phyloP scores from a whole-genome alignment of 2,797 vertebrate genomes.

The Coregonus sp. region DNA sequence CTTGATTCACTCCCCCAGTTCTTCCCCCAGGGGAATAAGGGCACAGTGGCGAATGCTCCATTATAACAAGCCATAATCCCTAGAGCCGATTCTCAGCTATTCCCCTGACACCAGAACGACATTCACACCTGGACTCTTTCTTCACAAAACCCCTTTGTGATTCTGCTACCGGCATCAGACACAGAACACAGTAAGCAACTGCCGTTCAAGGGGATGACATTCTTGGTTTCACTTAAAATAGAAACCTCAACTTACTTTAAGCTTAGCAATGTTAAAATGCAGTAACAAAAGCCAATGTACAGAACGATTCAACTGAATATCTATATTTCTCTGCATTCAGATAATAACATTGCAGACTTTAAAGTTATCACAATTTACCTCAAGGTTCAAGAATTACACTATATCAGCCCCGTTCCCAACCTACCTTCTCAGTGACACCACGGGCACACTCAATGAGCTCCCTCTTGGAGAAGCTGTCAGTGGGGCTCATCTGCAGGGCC shows the following conservation, averaged over 20 bases:
- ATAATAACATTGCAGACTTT: too few relatives aligned
- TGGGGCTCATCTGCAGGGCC: slow-evolving; percentile 87
- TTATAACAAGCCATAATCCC: neutral
- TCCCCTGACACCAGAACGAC: neutral
- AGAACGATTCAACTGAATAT: neutral
- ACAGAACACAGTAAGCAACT: neutral
- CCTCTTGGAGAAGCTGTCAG: slow-evolving; percentile 86
- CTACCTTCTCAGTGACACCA: slow-evolving; percentile 87
- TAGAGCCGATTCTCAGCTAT: slow-evolving; percentile 11
- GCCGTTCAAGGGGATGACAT: neutral
- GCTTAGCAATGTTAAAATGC: neutral
- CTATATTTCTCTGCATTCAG: neutral
- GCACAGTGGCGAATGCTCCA: neutral
- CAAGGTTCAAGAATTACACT: neutral
- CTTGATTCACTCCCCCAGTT: neutral
- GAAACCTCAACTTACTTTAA: neutral
- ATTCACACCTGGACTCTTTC: slow-evolving; percentile 6
- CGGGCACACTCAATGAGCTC: slow-evolving; percentile 90
- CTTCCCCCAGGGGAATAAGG: neutral
- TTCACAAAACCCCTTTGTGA: neutral
- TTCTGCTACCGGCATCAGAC: neutral
- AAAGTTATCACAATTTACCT: too few relatives aligned
- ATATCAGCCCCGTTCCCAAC: slow-evolving; percentile 1
- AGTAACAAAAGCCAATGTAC: neutral
- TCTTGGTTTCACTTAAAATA: too few relatives aligned